phyloP scores from a whole-genome alignment of 37 sponge, comb jelly and placozoan species.

The Geodia barretti region DNA sequence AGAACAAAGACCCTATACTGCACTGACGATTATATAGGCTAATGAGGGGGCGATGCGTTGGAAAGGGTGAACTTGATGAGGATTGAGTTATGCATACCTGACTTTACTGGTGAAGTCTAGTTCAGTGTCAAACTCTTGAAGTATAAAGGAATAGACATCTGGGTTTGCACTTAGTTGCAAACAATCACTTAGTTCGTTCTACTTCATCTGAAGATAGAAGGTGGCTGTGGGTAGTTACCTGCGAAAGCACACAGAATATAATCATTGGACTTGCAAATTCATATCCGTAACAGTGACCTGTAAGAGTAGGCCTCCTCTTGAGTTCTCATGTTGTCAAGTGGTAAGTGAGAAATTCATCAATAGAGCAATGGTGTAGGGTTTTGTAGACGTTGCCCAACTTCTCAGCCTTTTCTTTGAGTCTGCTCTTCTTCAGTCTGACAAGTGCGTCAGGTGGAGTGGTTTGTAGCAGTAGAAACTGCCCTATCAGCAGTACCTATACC shows the following conservation, averaged over 20 bases:
- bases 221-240: constrained; percentile 64
- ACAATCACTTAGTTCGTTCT: not conserved
- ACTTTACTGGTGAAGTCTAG: constrained; percentile 49
- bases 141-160: not conserved
- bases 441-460: constrained; percentile 33
- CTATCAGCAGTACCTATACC: not conserved
- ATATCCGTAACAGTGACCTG: too few species aligned
- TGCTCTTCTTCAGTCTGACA: not conserved
- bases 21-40: too few species aligned
- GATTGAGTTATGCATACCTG: too few species aligned
- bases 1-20: too few species aligned
- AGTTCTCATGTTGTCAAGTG: not conserved
- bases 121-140: constrained; percentile 65
- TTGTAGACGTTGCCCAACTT: not conserved
- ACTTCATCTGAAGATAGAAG: constrained; percentile 24
- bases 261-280: not conserved
- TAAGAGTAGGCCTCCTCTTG: constrained; percentile 18
- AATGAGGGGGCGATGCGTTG: too few species aligned
- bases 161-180: not conserved
- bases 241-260: not conserved
- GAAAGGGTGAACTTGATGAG: too few species aligned
- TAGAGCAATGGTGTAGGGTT: not conserved
- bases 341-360: too few species aligned
- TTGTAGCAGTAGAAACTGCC: constrained; percentile 19
- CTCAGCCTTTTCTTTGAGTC: not conserved